Evolutionary conservation across 2,113 vertebrate species (phyloP).

Genomic region (Antechinus flavipes): DNA sequence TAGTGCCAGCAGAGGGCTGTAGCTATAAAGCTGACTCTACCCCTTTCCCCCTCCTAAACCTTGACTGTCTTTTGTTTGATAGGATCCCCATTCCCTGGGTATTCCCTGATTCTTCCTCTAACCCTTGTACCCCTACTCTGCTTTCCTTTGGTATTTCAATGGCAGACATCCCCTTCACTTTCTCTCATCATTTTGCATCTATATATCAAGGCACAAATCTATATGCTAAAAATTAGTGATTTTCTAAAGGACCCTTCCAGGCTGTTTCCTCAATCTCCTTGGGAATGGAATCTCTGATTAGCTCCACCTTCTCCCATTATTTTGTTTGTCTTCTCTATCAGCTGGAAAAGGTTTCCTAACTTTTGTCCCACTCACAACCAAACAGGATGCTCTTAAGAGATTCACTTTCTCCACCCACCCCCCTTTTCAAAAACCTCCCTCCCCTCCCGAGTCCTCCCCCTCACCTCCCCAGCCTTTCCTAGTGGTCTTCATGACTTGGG

Average conservation of each 20-base stretch:
- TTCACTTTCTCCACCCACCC: background rate
- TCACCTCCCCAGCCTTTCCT: conserved; percentile 13
- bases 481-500: conserved; percentile 70
- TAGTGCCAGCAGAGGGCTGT: conserved; percentile 77
- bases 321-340: conserved; percentile 25
- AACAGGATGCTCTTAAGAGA: background rate
- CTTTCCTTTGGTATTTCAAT: background rate
- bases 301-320: conserved; percentile 50
- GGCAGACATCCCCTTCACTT: background rate
- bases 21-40: conserved; percentile 51
- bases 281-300: conserved; percentile 6
- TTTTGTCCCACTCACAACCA: background rate
- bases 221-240: background rate
- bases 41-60: conserved; percentile 54
- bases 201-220: background rate
- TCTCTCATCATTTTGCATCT: background rate
- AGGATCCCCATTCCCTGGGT: conserved; percentile 64
- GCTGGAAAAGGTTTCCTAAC: conserved; percentile 31
- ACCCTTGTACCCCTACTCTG: conserved; percentile 33
- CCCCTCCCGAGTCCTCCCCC: background rate
- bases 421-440: background rate
- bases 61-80: conserved; percentile 76
- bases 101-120: conserved; percentile 49
- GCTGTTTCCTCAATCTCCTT: background rate
- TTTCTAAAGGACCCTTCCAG: background rate